Conservation (phyloP, 2,797 vertebrate genomes). For the Ambastaia sidthimunki region DNA sequence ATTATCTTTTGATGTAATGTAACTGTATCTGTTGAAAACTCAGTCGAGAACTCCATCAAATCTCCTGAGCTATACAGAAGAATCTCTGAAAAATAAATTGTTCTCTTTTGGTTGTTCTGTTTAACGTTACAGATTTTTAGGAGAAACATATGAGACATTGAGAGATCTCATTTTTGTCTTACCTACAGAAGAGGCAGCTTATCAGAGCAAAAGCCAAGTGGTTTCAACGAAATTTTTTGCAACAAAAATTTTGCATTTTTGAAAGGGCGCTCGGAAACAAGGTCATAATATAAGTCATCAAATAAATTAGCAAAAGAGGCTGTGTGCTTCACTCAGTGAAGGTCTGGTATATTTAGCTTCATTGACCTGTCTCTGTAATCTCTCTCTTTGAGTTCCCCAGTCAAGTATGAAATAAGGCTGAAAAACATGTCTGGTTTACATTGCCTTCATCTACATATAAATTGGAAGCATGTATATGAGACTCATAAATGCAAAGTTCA, state of each 20-base stretch:
- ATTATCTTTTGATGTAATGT: too few species aligned
- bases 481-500: conserved; percentile 42
- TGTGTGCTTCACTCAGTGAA: conserved; percentile 34
- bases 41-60: too few species aligned
- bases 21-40: too few species aligned
- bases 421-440: conserved; percentile 30
- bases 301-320: conserved; percentile 25
- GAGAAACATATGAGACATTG: background rate
- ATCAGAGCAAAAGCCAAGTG: too few species aligned
- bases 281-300: conserved; percentile 11
- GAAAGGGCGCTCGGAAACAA: conserved; percentile 11
- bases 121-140: too few species aligned
- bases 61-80: too few species aligned
- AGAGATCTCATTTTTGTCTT: background rate
- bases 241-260: conserved; percentile 13
- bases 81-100: too few species aligned
- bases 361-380: conserved; percentile 39
- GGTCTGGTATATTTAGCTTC: conserved; percentile 33
- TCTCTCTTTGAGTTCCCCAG: conserved; percentile 31
- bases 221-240: background rate
- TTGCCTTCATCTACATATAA: conserved; percentile 54
- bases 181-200: background rate
- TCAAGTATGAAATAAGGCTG: conserved; percentile 44
- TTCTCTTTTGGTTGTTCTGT: too few species aligned
- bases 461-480: conserved; percentile 39